These are phyloP conservation scores for Callipepla squamata DNA, from an alignment of 2,113 vertebrate genomes.

Conservation along the genomic window DNA sequence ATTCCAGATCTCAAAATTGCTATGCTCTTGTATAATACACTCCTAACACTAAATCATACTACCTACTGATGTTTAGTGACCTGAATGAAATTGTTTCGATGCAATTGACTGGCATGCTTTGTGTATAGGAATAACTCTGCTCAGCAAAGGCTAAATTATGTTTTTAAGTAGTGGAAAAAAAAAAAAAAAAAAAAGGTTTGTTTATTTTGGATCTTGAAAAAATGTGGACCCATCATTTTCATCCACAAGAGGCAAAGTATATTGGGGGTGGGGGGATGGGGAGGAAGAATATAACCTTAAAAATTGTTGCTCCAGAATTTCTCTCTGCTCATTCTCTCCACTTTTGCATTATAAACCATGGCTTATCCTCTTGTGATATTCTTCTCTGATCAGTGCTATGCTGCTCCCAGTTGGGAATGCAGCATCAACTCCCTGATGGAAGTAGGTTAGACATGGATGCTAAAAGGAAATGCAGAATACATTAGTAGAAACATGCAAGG, in stretches of 20 bases:
- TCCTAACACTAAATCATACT: constrained; percentile 47
- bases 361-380: not conserved
- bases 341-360: not conserved
- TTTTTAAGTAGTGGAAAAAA: constrained; percentile 43
- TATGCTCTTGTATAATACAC: constrained; percentile 56
- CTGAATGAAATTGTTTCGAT: constrained; percentile 65
- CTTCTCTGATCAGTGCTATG: constrained; percentile 17
- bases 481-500: not conserved
- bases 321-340: not conserved
- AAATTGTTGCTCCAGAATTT: not conserved
- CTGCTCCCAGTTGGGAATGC: constrained; percentile 2
- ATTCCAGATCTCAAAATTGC: constrained; percentile 52
- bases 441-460: constrained; percentile 13
- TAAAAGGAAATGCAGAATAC: not conserved
- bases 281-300: not conserved
- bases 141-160: constrained; percentile 66
- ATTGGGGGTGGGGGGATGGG: not conserved
- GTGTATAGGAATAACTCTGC: constrained; percentile 55
- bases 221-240: not conserved
- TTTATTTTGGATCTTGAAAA: constrained; percentile 32
- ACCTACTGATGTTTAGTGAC: constrained; percentile 67
- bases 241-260: not conserved
- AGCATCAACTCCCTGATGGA: constrained; percentile 2
- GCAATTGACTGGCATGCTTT: constrained; percentile 64
- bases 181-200: not conserved